Conservation (phyloP, 1,140 invertebrate species). For the Solenopsis invicta region DNA sequence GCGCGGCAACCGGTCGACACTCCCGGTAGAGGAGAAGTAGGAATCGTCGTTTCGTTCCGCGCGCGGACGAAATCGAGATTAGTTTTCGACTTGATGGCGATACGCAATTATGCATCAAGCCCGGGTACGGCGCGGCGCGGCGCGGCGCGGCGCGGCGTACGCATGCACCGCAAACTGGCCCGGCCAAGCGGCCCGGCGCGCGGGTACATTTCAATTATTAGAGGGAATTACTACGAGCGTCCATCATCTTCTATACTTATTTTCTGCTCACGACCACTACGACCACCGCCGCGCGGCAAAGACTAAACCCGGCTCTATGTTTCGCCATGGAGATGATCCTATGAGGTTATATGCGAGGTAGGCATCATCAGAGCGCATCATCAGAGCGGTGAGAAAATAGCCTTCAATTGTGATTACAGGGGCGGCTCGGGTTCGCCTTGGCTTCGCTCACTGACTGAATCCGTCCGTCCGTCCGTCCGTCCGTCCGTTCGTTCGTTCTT, state of each 20-base stretch:
- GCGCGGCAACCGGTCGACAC: neutral
- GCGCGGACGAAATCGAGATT: constrained; percentile 74
- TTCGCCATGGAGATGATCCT: constrained; percentile 83
- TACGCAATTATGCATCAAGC: constrained; percentile 76
- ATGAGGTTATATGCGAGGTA: constrained; percentile 84
- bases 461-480: constrained; percentile 64
- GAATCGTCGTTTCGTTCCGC: constrained; percentile 18
- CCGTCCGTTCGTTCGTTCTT: constrained; percentile 32
- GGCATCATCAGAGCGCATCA: constrained; percentile 84
- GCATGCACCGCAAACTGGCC: constrained; percentile 77
- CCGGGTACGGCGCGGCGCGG: constrained; percentile 66
- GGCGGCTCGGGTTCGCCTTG: constrained; percentile 83
- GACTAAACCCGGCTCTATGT: constrained; percentile 77
- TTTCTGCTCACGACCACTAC: constrained; percentile 83
- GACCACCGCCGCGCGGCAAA: constrained; percentile 69
- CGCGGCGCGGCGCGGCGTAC: no score
- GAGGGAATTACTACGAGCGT: constrained; percentile 87
- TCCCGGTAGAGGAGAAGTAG: neutral
- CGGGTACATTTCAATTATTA: constrained; percentile 88
- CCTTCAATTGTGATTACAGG: constrained; percentile 88
- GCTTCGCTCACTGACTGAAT: constrained; percentile 74
- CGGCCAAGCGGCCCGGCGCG: constrained; percentile 78
- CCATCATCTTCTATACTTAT: constrained; percentile 87
- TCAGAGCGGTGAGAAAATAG: constrained; percentile 88
- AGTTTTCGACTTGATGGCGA: constrained; percentile 75